These are phyloP conservation scores for Andrena praecox DNA, from an alignment of 2,888 invertebrate species.

Conservation along the genomic window DNA sequence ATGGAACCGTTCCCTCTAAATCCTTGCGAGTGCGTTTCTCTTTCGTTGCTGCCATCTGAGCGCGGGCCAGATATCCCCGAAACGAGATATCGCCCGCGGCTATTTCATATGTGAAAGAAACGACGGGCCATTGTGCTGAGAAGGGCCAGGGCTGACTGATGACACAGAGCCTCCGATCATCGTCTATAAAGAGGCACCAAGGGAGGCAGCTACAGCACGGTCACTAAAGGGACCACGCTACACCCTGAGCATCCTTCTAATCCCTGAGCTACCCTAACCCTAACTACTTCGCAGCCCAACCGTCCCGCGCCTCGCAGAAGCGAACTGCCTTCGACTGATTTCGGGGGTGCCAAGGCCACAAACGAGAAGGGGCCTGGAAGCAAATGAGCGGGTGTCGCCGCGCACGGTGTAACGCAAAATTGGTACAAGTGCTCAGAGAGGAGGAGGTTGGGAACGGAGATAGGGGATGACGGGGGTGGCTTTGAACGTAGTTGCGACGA, in stretches of 20 bases:
- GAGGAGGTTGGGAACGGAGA: not conserved
- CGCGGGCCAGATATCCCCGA: slow-evolving; percentile 52
- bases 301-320: too few relatives aligned
- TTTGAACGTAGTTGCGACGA: slow-evolving; percentile 10
- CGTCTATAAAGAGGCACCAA: slow-evolving; percentile 28
- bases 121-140: slow-evolving; percentile 70
- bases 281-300: not conserved
- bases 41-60: slow-evolving; percentile 11
- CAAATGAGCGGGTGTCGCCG: too few relatives aligned
- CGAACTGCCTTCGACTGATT: too few relatives aligned
- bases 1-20: slow-evolving; percentile 39
- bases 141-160: slow-evolving; percentile 30
- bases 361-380: too few relatives aligned
- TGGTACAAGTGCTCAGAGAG: not conserved
- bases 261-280: not conserved
- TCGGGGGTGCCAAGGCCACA: too few relatives aligned
- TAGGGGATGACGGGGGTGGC: not conserved
- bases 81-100: slow-evolving; percentile 77
- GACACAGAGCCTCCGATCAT: slow-evolving; percentile 55
- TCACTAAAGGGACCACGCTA: not conserved
- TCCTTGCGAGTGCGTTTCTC: slow-evolving; percentile 39
- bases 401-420: slow-evolving; percentile 30
- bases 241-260: not conserved
- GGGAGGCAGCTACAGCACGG: slow-evolving; percentile 9
- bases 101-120: slow-evolving; percentile 75